phyloP scores from a whole-genome alignment of 2,113 vertebrate genomes.

The Melospiza melodia region DNA sequence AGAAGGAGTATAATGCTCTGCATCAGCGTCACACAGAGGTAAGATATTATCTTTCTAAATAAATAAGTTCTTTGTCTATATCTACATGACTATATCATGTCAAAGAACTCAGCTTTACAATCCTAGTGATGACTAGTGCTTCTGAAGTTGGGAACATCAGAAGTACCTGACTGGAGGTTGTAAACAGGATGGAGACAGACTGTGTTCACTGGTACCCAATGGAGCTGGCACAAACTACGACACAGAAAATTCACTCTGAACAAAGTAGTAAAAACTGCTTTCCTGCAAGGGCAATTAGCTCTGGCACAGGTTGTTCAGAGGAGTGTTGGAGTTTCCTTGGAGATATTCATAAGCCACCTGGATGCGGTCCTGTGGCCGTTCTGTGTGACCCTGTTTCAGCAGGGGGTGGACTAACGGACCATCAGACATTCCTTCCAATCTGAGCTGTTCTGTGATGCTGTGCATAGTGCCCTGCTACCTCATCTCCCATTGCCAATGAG shows the following conservation, averaged over 20 bases:
- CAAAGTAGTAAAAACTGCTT: not conserved
- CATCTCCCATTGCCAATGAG: fast-evolving
- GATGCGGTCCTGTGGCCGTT: not conserved
- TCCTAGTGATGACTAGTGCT: not conserved
- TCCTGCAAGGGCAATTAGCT: not conserved
- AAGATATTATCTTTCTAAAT: not conserved
- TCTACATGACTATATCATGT: not conserved
- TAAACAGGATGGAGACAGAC: not conserved
- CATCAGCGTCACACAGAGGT: slow-evolving; percentile 99
- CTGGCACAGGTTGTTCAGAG: not conserved
- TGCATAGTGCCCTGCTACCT: not conserved
- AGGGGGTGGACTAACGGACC: not conserved
- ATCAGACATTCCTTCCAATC: not conserved
- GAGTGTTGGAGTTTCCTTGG: not conserved
- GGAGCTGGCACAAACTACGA: not conserved
- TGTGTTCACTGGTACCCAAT: not conserved
- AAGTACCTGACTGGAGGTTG: not conserved
- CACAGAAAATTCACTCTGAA: not conserved
- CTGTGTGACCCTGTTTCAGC: not conserved
- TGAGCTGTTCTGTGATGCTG: not conserved
- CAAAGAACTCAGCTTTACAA: not conserved
- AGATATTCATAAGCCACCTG: not conserved
- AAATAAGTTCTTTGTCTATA: not conserved
- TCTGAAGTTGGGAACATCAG: not conserved
- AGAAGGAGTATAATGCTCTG: slow-evolving; percentile 96